Base-by-base conservation (phyloP, 2,888 invertebrate genomes). In the Eulithis prunata region DNA sequence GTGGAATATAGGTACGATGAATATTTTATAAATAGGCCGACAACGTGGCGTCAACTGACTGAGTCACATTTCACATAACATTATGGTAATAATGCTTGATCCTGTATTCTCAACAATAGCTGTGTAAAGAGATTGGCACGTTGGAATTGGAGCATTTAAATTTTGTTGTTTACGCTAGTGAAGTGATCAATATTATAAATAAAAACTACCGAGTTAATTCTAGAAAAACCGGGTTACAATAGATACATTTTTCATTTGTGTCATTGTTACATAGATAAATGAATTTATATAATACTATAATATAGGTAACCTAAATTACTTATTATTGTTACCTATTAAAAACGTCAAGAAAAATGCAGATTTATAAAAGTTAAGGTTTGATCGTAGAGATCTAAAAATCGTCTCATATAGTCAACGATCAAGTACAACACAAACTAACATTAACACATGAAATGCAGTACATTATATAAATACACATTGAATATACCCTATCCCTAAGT, bases 401-500 rank as follows among this genome's bases (percentile, higher is more conserved):
- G 68, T 69, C 67, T 70, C 64, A 77, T 76, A 78, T 77, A 76
- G 75, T 77, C 78, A 78, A 80, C 69, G 66, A 77, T 73, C 65
- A 71, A 70, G 72, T 67, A 64, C n/a, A 32, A 73, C 73, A 46
- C 56, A 79, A 81, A 79, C 77, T 81, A 86, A 85, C 80, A 76
- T 79, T 78, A 82, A 84, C 80, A 88, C 82, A 84, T 90, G 89
- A 90, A 90, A 91, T 90, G 90, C 90, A 88, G 81, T 86, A 86
- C 79, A 80, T 80, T 80, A 75, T 80, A 75, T 66, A 49, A 59
- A 81, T 70, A 72, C 73, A 73, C 77, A 66, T 77, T 70, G 66
- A 77, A 77, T 81, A 78, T 79, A 72, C 78, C 21, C 84, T 89
- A 86, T 82, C 70, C 74, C 82, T 86, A 86, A 80, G 71, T 82